A percentile compares a stretch with the other conserved stretches of the same genome.
These are phyloP conservation scores for Eupithecia subumbrata DNA, from an alignment of 2,888 invertebrate species.

Conservation along the genomic window DNA sequence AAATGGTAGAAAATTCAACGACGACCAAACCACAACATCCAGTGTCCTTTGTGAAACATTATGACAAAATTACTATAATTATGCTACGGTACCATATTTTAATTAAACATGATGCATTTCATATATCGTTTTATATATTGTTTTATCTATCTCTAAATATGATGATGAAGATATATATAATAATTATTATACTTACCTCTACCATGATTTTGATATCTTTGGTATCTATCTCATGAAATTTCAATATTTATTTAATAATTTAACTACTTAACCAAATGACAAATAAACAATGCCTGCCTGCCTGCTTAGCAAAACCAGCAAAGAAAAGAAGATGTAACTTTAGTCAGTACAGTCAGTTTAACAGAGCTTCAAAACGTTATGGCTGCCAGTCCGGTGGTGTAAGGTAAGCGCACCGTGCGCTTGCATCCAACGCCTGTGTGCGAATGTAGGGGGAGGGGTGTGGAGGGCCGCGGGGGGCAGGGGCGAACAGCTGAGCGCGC, in stretches of 20 bases:
- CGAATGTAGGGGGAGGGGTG: conserved; percentile 65
- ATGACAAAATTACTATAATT: too few relatives aligned
- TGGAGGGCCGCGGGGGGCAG: conserved; percentile 64
- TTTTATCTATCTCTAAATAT: too few relatives aligned
- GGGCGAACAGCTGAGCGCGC: conserved; percentile 84
- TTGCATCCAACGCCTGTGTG: conserved; percentile 33
- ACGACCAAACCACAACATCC: too few relatives aligned
- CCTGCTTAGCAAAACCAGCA: background rate
- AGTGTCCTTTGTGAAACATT: too few relatives aligned
- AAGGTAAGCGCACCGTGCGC: conserved; percentile 45
- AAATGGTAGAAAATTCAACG: too few relatives aligned
- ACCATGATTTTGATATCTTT: too few relatives aligned
- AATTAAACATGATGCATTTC: too few relatives aligned
- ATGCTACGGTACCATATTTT: too few relatives aligned
- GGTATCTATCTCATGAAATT: background rate
- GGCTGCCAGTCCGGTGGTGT: background rate
- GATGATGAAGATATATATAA: too few relatives aligned
- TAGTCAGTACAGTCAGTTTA: background rate
- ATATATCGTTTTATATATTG: too few relatives aligned
- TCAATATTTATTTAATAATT: background rate
- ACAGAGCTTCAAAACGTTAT: background rate
- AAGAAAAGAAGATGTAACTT: background rate
- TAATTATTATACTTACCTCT: too few relatives aligned
- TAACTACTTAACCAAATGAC: background rate
- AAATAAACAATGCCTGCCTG: background rate